These are phyloP conservation scores for Halcyon malimbica DNA, from an alignment of 2,113 vertebrate genomes.

Conservation along the genomic window DNA sequence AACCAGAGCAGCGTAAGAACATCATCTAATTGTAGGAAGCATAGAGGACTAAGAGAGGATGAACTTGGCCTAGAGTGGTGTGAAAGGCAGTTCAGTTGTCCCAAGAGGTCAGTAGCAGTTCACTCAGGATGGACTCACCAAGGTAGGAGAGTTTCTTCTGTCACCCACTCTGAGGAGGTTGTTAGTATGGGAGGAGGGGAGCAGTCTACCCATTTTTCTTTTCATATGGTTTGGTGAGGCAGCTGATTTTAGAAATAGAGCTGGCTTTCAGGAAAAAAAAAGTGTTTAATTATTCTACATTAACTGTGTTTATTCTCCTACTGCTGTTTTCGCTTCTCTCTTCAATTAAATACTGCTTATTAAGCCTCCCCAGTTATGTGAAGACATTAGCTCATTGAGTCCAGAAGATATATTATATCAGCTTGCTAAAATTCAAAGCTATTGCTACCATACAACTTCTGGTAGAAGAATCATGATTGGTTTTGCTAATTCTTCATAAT, in stretches of 20 bases:
- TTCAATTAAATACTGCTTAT: background rate
- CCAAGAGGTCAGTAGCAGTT: background rate
- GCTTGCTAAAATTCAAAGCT: background rate
- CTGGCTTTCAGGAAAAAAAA: background rate
- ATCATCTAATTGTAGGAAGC: background rate
- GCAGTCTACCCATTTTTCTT: background rate
- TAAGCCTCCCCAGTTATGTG: background rate
- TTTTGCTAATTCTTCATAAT: background rate
- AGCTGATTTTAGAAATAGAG: background rate
- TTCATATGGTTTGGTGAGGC: background rate
- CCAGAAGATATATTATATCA: background rate
- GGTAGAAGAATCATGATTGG: background rate
- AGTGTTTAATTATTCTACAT: background rate
- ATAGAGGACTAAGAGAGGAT: background rate
- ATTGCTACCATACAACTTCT: background rate
- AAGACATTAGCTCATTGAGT: background rate
- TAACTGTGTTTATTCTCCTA: background rate
- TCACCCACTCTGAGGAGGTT: accelerated
- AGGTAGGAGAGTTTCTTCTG: background rate
- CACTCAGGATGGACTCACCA: background rate
- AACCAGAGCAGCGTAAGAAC: background rate
- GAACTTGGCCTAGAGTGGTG: background rate
- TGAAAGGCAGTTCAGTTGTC: background rate
- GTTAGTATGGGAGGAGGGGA: background rate
- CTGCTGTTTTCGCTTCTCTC: background rate